Conservation (phyloP, 2,888 invertebrate genomes). For the Horisme vitalbata region DNA sequence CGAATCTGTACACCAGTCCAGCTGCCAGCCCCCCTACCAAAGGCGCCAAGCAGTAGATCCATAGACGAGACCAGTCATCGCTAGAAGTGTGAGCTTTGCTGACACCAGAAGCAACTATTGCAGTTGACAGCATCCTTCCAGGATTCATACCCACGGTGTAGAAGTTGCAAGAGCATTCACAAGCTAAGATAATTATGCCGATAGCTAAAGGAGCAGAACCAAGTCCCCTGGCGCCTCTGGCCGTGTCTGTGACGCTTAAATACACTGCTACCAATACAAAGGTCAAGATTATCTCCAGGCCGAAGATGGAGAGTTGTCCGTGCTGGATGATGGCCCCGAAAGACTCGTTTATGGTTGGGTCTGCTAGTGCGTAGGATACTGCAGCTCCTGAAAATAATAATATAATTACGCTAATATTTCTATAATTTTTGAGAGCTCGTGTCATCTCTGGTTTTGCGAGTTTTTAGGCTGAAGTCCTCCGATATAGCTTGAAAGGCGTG, state of each 20-base stretch:
- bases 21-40: conserved; percentile 38
- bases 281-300: conserved; percentile 40
- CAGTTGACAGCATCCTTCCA: conserved; percentile 37
- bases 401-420: too few relatives aligned
- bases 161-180: conserved; percentile 36
- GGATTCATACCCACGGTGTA: conserved; percentile 45
- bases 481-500: too few relatives aligned
- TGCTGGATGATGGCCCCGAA: conserved; percentile 34
- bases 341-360: conserved; percentile 20
- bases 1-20: conserved; percentile 38
- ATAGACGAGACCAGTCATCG: conserved; percentile 33
- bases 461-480: too few relatives aligned
- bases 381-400: conserved; percentile 37
- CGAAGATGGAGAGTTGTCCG: conserved; percentile 28
- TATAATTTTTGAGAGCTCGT: too few relatives aligned
- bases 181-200: conserved; percentile 41
- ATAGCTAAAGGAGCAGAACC: conserved; percentile 44
- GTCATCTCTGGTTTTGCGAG: too few relatives aligned
- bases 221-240: conserved; percentile 38
- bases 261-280: conserved; percentile 39
- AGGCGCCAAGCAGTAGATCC: conserved; percentile 42
- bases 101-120: conserved; percentile 12
- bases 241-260: conserved; percentile 37
- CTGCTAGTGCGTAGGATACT: conserved; percentile 34
- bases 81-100: background rate